Conservation (phyloP, 2,797 vertebrate species). For the Dermochelys coriacea region DNA sequence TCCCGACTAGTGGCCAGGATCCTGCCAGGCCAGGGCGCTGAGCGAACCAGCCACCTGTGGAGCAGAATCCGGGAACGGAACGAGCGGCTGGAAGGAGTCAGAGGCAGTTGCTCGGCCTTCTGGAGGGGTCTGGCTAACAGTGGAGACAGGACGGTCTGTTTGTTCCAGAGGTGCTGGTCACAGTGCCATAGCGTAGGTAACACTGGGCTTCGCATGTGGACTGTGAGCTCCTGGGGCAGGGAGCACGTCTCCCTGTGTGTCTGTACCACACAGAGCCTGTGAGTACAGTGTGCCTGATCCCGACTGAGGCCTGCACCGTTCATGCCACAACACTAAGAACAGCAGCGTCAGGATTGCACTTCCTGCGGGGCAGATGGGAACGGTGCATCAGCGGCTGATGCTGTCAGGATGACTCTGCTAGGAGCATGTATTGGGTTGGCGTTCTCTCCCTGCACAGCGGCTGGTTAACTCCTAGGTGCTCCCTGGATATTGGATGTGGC, state of each 20-base stretch:
- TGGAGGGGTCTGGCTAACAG: background rate
- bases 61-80: background rate
- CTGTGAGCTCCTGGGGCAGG: background rate
- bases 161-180: background rate
- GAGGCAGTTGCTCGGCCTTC: background rate
- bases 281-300: background rate
- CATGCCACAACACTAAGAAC: background rate
- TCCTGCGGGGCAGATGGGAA: background rate
- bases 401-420: background rate
- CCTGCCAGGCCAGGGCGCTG: background rate
- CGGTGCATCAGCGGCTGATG: background rate
- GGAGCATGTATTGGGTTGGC: background rate
- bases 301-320: rapidly evolving
- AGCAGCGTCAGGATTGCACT: background rate
- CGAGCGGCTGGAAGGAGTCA: background rate
- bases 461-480: no score
- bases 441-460: background rate
- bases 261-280: background rate
- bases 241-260: background rate
- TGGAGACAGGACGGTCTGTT: no score
- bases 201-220: background rate
- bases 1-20: background rate
- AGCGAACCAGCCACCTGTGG: background rate
- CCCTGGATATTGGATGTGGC: background rate
- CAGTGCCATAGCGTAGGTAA: no score